Evolutionary conservation across 2,113 vertebrate genomes (phyloP).

Genomic region (Haemorhous mexicanus): DNA sequence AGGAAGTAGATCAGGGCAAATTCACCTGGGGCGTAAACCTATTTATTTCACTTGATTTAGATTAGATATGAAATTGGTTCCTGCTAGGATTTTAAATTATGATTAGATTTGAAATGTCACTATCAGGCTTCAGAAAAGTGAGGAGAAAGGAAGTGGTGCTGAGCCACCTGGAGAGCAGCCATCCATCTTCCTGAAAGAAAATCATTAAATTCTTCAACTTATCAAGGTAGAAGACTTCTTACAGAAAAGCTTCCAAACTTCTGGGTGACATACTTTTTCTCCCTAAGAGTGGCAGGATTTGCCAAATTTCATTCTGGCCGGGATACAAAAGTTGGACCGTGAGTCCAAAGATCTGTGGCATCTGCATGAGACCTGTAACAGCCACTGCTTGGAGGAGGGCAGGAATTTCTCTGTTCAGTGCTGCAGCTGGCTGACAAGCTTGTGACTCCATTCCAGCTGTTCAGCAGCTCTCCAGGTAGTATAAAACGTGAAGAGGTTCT

Average conservation of each 20-base stretch:
- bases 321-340: background rate
- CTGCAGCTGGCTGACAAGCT: background rate
- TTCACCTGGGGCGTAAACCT: background rate
- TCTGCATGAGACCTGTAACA: background rate
- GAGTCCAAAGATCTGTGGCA: background rate
- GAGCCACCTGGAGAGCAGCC: background rate
- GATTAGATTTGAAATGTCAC: constrained; percentile 34
- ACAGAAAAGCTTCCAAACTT: background rate
- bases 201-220: background rate
- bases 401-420: background rate
- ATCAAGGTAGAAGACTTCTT: background rate
- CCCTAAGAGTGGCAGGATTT: background rate
- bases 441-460: background rate
- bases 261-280: background rate
- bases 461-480: background rate
- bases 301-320: background rate
- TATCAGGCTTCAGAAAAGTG: background rate
- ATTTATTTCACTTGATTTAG: background rate
- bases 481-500: background rate
- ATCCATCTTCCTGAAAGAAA: constrained; percentile 41
- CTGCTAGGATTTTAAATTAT: constrained; percentile 9
- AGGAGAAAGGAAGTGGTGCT: background rate
- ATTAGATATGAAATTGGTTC: constrained; percentile 30
- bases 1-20: background rate
- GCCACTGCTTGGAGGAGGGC: accelerated